Conservation (phyloP, 2,797 vertebrate species). For the Sebastes umbrosus region DNA sequence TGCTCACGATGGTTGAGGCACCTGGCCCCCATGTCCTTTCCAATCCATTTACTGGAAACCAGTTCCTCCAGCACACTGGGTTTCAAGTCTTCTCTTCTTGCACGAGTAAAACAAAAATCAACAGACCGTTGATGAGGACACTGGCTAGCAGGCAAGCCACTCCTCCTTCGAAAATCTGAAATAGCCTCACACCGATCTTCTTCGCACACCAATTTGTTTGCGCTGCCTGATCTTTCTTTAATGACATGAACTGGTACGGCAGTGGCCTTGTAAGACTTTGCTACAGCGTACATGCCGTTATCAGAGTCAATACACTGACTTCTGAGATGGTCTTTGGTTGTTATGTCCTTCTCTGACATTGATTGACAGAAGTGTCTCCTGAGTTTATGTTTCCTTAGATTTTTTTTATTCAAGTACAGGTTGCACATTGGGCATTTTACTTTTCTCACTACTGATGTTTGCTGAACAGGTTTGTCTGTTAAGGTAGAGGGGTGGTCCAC, state of each 20-base stretch:
- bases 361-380: constrained; percentile 6
- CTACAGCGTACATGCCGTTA: constrained; percentile 2
- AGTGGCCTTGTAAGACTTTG: constrained; percentile 14
- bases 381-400: constrained; percentile 14
- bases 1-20: neutral
- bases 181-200: neutral
- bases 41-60: neutral
- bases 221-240: neutral
- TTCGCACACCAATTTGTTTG: neutral
- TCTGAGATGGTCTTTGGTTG: constrained; percentile 12
- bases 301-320: constrained; percentile 20
- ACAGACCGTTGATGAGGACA: constrained; percentile 12
- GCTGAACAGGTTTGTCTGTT: neutral
- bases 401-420: constrained; percentile 1
- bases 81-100: neutral
- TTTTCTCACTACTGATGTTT: neutral
- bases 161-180: neutral
- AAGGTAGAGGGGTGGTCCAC: neutral
- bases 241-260: constrained; percentile 16
- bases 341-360: constrained; percentile 13
- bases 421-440: constrained; percentile 25
- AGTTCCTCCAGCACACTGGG: neutral
- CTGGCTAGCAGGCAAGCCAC: neutral
- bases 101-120: neutral
- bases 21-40: constrained; percentile 7